Conservation (phyloP, 2,797 vertebrate genomes). For the Ispidina lecontei region DNA sequence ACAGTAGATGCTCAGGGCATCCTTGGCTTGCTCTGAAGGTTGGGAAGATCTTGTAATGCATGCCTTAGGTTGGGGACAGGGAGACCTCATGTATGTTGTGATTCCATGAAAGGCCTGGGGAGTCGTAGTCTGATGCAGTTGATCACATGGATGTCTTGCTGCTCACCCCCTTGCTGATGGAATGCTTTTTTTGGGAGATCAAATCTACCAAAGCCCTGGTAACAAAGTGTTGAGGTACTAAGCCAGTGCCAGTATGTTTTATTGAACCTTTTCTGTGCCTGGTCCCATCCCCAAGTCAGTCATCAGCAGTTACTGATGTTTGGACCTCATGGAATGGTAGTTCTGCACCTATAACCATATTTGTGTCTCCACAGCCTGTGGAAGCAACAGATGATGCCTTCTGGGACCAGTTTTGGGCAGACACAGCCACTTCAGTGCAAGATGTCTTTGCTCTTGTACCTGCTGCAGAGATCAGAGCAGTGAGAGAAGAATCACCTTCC, state of each 20-base stretch:
- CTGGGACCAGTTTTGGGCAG: conserved; percentile 99
- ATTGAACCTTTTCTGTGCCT: not conserved
- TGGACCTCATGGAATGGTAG: not conserved
- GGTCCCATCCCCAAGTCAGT: not conserved
- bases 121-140: not conserved
- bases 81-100: not conserved
- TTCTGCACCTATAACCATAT: not conserved
- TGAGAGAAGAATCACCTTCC: conserved; percentile 96
- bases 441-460: conserved; percentile 97
- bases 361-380: conserved; percentile 84
- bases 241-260: not conserved
- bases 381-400: conserved; percentile 97
- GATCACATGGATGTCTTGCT: not conserved
- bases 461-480: conserved; percentile 95
- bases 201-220: not conserved
- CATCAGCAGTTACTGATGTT: not conserved
- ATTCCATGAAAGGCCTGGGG: not conserved
- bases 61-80: not conserved
- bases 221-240: not conserved
- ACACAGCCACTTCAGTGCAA: conserved; percentile 93
- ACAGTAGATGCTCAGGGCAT: not conserved
- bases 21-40: not conserved
- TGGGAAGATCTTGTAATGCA: not conserved
- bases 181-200: not conserved
- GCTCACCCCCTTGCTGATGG: not conserved